These are phyloP conservation scores for Iguana delicatissima DNA, from an alignment of 2,797 vertebrate genomes.

Conservation along the genomic window DNA sequence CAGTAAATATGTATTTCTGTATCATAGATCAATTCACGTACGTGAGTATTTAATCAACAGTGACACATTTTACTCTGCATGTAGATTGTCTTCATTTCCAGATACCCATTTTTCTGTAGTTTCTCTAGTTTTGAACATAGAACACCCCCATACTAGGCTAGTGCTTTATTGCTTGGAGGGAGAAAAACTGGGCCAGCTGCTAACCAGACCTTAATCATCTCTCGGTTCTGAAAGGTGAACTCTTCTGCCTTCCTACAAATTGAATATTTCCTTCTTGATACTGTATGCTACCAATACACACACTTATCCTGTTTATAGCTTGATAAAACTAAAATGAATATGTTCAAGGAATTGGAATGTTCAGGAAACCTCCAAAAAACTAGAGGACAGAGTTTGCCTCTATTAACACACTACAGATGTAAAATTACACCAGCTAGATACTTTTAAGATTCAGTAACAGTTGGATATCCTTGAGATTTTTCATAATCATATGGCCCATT, in stretches of 20 bases:
- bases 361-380: too few species aligned
- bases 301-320: not conserved
- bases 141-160: not conserved
- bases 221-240: not conserved
- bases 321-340: not conserved
- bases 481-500: not conserved
- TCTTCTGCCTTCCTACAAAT: not conserved
- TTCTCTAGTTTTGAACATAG: not conserved
- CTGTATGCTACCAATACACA: not conserved
- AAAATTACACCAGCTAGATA: too few species aligned
- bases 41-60: conserved; percentile 26
- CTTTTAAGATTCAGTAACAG: too few species aligned
- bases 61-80: conserved; percentile 9
- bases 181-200: not conserved
- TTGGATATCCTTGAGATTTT: not conserved
- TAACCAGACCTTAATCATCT: not conserved
- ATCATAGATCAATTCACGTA: not conserved
- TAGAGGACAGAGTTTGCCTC: too few species aligned
- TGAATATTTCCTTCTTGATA: not conserved
- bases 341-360: not conserved
- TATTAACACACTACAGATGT: too few species aligned
- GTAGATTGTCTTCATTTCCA: conserved; percentile 36
- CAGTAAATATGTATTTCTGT: conserved; percentile 47
- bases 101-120: conserved; percentile 43
- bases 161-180: not conserved